Evolutionary conservation across 35 echinoderm and acorn worm genomes (phyloP).

Genomic region (Lytechinus variegatus): DNA sequence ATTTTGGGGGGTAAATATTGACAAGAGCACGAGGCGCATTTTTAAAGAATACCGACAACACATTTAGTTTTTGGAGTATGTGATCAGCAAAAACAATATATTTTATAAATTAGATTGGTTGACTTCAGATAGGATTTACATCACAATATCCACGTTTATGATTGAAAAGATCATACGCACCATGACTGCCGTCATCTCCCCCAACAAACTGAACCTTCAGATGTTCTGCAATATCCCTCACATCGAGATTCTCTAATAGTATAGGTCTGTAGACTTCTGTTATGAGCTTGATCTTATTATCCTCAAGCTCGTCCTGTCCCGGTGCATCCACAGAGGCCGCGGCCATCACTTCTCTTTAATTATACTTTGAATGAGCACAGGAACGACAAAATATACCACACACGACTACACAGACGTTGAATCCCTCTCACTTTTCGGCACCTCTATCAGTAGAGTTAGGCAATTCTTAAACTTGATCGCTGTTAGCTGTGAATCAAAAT

Average conservation of each 20-base stretch:
- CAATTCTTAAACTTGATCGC: no score
- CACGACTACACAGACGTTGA: not conserved
- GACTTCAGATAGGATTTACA: no score
- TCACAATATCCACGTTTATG: no score
- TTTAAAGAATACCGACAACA: no score
- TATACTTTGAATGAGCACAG: not conserved
- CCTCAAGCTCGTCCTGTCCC: not conserved
- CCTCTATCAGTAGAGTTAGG: not conserved
- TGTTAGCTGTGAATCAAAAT: not conserved
- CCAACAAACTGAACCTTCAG: not conserved
- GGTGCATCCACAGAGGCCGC: not conserved
- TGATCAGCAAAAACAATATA: no score
- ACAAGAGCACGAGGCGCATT: no score
- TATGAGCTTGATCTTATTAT: not conserved
- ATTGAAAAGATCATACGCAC: no score
- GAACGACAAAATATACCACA: not conserved
- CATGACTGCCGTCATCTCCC: not conserved
- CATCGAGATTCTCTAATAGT: not conserved
- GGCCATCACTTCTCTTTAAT: not conserved
- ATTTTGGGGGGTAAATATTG: no score
- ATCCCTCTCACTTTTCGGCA: not conserved
- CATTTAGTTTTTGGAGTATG: no score
- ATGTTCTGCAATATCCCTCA: not conserved
- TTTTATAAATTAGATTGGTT: no score
- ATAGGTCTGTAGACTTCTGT: not conserved